Base-by-base conservation (phyloP, 2,888 invertebrate species). In the Heliconius aoede region DNA sequence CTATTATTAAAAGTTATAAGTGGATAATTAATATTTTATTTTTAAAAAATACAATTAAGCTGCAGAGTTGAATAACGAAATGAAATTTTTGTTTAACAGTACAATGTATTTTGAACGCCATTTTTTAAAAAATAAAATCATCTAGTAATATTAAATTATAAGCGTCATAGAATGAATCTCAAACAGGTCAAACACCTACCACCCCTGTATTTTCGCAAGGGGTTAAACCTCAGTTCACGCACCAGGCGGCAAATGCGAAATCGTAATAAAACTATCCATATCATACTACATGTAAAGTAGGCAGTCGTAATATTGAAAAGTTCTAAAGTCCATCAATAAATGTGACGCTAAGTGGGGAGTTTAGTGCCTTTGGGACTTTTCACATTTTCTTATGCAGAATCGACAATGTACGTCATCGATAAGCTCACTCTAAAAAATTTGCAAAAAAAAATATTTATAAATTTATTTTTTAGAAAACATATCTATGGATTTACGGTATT, bases 261-360 rank as follows among this genome's bases (percentile, higher is more conserved):
- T 93, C 90, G 94, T 94, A 94, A 94, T 94, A 94, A 94, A 94
- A 93, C 90, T 92, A 90, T 90, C 90, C 90, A 85, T 88, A 88
- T 88, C 87, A 90, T n/a, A n/a, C n/a, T n/a, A n/a, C 91, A 94
- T 94, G 94, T 94, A 94, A 94, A 94, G 91, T 91, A 93, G 90
- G 91, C 80, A 82, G 82, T 84, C 90, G 93, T 94, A 92, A 94
- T 93, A 93, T 92, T 94, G 94, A 92, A 94, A 94, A 94, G 89
- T 94, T 93, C 91, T 90, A 93, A 93, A 93, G 91, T 91, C 93
- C 94, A 93, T 93, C 94, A 94, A 94, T 94, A 94, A 94, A 92
- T 90, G 92, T 90, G 90, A 84, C 89, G 88, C 88, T 87, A 90
- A 87, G 87, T 89, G 89, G 93, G 92, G 92, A 89, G 88, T 85